phyloP scores from a whole-genome alignment of 2,797 vertebrate genomes.

The Gobionotothen gibberifrons region DNA sequence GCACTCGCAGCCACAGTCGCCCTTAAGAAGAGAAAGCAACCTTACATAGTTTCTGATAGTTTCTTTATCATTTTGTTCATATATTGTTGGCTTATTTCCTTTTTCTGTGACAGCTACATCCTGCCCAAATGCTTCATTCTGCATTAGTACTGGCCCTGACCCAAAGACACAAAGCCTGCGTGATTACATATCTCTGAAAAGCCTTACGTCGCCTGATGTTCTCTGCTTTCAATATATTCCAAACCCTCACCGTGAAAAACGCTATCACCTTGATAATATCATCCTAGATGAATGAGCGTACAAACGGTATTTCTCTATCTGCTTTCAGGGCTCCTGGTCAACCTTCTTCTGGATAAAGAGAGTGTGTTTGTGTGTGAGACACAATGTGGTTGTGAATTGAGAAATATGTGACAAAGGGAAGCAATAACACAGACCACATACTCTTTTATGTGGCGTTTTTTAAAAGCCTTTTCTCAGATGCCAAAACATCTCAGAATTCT shows the following conservation, averaged over 20 bases:
- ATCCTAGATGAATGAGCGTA: background rate
- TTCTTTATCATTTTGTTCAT: background rate
- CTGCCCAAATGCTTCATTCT: slow-evolving; percentile 17
- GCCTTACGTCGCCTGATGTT: slow-evolving; percentile 3
- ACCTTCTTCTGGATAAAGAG: slow-evolving; percentile 13
- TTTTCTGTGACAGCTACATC: slow-evolving; percentile 19
- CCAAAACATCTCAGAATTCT: slow-evolving; percentile 53
- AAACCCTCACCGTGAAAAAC: background rate
- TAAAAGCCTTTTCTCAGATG: slow-evolving; percentile 39
- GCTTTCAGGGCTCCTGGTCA: slow-evolving; percentile 28
- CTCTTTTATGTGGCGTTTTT: slow-evolving; percentile 28
- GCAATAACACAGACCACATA: slow-evolving; percentile 43
- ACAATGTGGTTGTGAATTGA: slow-evolving; percentile 41
- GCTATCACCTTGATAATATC: slow-evolving; percentile 8
- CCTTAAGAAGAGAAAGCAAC: too few species aligned
- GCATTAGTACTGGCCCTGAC: slow-evolving; percentile 15
- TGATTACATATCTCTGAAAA: slow-evolving; percentile 19
- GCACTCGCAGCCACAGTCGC: too few species aligned
- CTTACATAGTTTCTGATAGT: background rate
- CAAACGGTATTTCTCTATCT: slow-evolving; percentile 7
- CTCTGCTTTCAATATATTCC: background rate
- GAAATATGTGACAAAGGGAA: slow-evolving; percentile 52
- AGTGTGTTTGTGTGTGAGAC: slow-evolving; percentile 22
- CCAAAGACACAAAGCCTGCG: slow-evolving; percentile 12
- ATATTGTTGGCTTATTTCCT: background rate